Conservation (phyloP, 2,113 vertebrate species). For the Eolophus roseicapilla region DNA sequence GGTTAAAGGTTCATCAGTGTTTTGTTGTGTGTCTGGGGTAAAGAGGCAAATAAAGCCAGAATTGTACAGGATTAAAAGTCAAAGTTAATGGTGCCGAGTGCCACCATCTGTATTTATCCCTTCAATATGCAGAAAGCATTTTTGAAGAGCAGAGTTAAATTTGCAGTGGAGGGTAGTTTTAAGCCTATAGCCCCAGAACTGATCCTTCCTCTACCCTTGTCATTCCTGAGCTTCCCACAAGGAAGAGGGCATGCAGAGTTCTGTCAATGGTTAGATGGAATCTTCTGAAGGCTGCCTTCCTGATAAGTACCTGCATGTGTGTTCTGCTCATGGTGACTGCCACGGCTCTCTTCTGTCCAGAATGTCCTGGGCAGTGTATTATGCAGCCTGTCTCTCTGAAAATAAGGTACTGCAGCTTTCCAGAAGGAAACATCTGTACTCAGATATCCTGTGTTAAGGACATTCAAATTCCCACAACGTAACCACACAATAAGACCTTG, state of each 20-base stretch:
- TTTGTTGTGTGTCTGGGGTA: no score
- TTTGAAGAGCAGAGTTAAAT: neutral
- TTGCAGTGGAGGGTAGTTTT: neutral
- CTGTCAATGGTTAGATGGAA: neutral
- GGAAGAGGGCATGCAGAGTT: neutral
- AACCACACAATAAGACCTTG: neutral
- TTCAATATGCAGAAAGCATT: neutral
- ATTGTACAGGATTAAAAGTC: neutral
- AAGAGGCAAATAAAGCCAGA: neutral
- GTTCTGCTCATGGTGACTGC: no score
- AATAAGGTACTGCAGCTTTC: neutral
- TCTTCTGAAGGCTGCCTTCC: neutral
- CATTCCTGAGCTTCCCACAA: neutral
- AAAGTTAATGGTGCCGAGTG: no score
- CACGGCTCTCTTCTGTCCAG: neutral
- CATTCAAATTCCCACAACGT: neutral
- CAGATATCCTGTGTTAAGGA: neutral
- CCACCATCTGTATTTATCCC: neutral
- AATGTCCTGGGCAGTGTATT: neutral
- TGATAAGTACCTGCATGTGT: accelerated
- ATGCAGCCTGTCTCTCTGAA: neutral
- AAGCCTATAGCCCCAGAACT: neutral
- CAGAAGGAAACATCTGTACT: neutral
- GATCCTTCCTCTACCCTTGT: neutral
- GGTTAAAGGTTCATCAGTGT: no score